Conservation (phyloP, 2,888 invertebrate species). For the Frankliniella fusca region DNA sequence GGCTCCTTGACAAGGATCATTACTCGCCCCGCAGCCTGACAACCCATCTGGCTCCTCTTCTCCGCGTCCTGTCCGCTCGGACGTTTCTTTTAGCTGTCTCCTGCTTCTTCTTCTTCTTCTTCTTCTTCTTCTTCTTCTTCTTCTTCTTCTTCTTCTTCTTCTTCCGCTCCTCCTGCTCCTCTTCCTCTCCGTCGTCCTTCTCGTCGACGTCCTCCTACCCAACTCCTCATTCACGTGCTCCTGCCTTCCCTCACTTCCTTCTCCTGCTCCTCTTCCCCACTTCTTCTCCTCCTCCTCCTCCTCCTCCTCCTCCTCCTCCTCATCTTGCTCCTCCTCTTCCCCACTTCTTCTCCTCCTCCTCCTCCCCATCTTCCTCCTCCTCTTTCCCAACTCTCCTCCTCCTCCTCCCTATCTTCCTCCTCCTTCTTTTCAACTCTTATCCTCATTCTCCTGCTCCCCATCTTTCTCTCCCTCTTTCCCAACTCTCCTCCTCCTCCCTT, state of each 20-base stretch:
- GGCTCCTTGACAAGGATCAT: slow-evolving; percentile 8
- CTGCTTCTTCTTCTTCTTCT: background rate
- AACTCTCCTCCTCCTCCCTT: background rate
- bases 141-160: too few relatives aligned
- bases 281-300: background rate
- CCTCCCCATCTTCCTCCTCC: background rate
- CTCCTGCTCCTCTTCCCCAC: background rate
- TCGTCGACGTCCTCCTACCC: background rate
- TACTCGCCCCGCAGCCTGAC: background rate
- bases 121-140: background rate
- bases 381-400: background rate
- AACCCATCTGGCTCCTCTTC: slow-evolving; percentile 16
- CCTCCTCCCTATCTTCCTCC: background rate
- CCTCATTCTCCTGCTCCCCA: background rate
- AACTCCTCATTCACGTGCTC: background rate
- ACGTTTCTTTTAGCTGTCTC: background rate
- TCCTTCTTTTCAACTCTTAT: background rate
- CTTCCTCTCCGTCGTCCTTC: background rate
- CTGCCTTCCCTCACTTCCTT: background rate
- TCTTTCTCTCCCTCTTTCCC: too few relatives aligned
- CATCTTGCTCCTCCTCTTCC: background rate
- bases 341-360: background rate
- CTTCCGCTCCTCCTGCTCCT: background rate
- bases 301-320: background rate
- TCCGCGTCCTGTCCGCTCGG: background rate